A percentile compares a stretch with the other conserved stretches of the same genome.
Conservation (phyloP, 2,888 invertebrate species). For the Sinhomidia bicolor region DNA sequence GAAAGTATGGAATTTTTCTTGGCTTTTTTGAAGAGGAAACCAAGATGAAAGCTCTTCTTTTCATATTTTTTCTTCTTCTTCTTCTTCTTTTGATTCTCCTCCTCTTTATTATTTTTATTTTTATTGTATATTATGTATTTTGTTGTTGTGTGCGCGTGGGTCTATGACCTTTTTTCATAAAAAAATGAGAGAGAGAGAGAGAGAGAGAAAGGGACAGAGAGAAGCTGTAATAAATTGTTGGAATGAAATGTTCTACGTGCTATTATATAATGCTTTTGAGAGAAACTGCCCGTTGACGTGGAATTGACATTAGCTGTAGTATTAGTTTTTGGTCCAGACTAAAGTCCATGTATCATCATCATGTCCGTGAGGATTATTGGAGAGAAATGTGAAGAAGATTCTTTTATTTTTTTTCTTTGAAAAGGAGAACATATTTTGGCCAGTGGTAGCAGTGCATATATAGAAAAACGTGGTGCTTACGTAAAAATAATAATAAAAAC, state of each 20-base stretch:
- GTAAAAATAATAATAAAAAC: too few species aligned
- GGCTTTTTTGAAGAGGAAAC: background rate
- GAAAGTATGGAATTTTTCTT: constrained; percentile 1
- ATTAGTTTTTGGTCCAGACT: constrained; percentile 26
- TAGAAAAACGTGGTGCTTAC: too few species aligned
- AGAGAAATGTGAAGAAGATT: background rate
- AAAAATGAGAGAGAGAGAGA: background rate
- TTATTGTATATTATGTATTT: constrained; percentile 17
- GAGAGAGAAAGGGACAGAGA: background rate
- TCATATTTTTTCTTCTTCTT: background rate
- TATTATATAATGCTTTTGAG: background rate
- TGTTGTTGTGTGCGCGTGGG: constrained; percentile 23
- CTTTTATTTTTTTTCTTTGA: background rate
- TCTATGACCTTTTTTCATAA: constrained; percentile 29
- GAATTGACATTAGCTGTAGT: constrained; percentile 54
- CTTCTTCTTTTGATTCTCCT: background rate
- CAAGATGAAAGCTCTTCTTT: constrained; percentile 12
- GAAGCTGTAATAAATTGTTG: background rate
- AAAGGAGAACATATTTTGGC: background rate
- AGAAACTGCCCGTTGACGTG: constrained; percentile 45
- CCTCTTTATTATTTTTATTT: background rate
- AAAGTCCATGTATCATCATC: constrained; percentile 50
- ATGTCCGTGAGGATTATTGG: constrained; percentile 24
- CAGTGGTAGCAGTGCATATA: too few species aligned
- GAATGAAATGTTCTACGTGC: background rate